These are phyloP conservation scores for Zaprionus lachaisei DNA, from an alignment of 1,140 invertebrate species.

Conservation along the genomic window DNA sequence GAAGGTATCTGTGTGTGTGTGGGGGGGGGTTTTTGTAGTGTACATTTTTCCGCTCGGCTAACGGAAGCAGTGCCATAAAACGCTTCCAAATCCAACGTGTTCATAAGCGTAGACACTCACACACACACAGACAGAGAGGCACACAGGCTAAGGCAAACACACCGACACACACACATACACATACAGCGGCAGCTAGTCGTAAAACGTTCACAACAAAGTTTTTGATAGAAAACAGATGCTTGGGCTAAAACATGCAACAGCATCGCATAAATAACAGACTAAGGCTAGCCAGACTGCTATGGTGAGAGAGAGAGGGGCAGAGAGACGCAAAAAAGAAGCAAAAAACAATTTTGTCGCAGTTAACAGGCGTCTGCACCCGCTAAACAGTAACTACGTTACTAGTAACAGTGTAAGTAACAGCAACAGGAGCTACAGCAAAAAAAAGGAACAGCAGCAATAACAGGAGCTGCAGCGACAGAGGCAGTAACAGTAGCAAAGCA, in stretches of 20 bases:
- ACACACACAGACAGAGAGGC: slow-evolving; percentile 16
- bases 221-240: slow-evolving; percentile 70
- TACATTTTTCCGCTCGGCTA: slow-evolving; percentile 74
- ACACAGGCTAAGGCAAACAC: slow-evolving; percentile 18
- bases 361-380: not conserved
- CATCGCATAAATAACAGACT: slow-evolving; percentile 76
- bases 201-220: slow-evolving; percentile 60
- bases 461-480: not conserved
- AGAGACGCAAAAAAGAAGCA: not conserved
- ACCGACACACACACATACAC: slow-evolving; percentile 9
- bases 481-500: not conserved
- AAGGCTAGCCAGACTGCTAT: slow-evolving; percentile 71
- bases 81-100: slow-evolving; percentile 46
- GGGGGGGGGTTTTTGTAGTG: slow-evolving; percentile 47
- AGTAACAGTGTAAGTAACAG: slow-evolving; percentile 2
- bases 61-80: slow-evolving; percentile 75
- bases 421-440: not conserved
- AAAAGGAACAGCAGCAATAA: not conserved
- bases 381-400: not conserved
- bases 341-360: slow-evolving; percentile 21
- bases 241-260: slow-evolving; percentile 72
- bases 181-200: slow-evolving; percentile 23
- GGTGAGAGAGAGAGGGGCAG: not conserved
- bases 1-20: slow-evolving; percentile 4
- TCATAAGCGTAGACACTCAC: slow-evolving; percentile 49